Base-by-base conservation (phyloP, 1,140 invertebrate species). In the Probaryconus sp. region DNA sequence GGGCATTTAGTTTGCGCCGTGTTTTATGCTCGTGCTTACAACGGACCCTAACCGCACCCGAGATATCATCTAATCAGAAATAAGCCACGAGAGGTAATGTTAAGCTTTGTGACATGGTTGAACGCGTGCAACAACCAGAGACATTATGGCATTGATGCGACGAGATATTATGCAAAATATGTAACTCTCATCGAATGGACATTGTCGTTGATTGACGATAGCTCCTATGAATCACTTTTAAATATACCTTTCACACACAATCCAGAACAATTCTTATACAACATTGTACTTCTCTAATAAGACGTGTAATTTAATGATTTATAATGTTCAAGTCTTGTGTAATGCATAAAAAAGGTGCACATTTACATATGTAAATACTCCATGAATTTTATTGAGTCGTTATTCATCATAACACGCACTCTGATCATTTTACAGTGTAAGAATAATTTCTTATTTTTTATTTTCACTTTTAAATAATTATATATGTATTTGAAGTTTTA, bases 111-210 rank as follows among this genome's bases (percentile, higher is more conserved):
- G 45, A 51, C 67, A 48, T 35, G 40, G 40, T 40, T 24, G 21
- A 4, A 24, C 51, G 40, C 42, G 10, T 67, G 63, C 42, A 68
- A 18, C 65, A 35, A 28, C 38, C 17, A 56, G 43, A 56, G 16
- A 71, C 58, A 71, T 71, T 71, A 63, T 21, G 43, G 31, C 43
- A 51, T 71, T 71, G 68, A 71, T 63, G 68, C 33, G 68, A 63
- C 43, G 28, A 56, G 68, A 71, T 71, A 71, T 64, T 71, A 64
- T 71, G 68, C 58, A 71, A 71, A 71, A 71, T 56, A 63, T 63
- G 47, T 48, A 63, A 70, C 56, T 70, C 10, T 5, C 28, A 30
- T 48, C 45, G 31, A 45, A 53, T 30, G 17, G 40, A 47, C 38
- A 20, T 16, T 45, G 55, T 55, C 67, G 68, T 70, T 56, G 68